Evolutionary conservation across 2,888 invertebrate species (phyloP).

Genomic region (Danaus chrysippus): DNA sequence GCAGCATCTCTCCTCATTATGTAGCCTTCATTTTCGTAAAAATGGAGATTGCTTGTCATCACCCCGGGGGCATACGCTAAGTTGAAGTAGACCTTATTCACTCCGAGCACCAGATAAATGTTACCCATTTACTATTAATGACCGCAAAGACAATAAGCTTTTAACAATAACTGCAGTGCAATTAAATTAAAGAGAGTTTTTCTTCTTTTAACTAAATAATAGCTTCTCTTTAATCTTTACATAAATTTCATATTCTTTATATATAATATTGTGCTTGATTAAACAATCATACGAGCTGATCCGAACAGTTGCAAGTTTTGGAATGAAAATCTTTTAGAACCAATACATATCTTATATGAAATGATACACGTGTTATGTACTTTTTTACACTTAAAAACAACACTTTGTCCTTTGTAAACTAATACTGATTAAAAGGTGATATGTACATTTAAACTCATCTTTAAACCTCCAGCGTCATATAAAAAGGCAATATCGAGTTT

Average conservation of each 20-base stretch:
- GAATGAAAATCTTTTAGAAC: too few relatives aligned
- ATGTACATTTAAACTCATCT: neutral
- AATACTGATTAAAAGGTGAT: too few relatives aligned
- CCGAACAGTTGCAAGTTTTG: too few relatives aligned
- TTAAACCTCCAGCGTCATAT: constrained; percentile 2
- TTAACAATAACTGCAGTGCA: neutral
- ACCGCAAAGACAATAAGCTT: neutral
- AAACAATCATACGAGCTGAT: too few relatives aligned
- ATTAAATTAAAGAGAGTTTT: neutral
- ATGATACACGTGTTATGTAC: too few relatives aligned
- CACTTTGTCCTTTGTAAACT: too few relatives aligned
- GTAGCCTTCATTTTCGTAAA: constrained; percentile 7
- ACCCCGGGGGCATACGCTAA: neutral
- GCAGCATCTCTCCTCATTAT: neutral
- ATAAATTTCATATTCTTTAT: too few relatives aligned
- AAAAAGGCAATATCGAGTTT: constrained; percentile 14
- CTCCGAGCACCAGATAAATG: neutral
- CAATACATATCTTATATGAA: too few relatives aligned
- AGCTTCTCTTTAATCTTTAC: too few relatives aligned
- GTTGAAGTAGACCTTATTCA: constrained; percentile 1
- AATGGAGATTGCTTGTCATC: constrained; percentile 7
- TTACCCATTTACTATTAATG: neutral
- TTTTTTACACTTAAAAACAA: too few relatives aligned
- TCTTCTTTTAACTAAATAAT: neutral
- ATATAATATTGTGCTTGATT: too few relatives aligned